Evolutionary conservation across 2,113 vertebrate species (phyloP).

Genomic region (Cynoglossus semilaevis): DNA sequence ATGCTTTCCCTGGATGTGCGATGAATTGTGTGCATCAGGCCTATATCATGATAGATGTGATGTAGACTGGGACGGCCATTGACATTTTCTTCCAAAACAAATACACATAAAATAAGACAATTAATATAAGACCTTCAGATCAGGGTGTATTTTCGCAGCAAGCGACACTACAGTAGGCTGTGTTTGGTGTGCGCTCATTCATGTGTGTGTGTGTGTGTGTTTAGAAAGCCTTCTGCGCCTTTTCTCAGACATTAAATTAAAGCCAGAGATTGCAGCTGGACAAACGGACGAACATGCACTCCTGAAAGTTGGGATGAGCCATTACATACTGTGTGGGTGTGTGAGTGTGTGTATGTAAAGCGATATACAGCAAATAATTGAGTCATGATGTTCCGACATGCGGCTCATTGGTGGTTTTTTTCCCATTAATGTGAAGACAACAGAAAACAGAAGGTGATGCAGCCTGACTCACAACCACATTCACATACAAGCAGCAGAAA

Average conservation of each 20-base stretch:
- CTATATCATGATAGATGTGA: background rate
- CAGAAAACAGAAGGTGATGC: constrained; percentile 6
- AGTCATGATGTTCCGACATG: constrained; percentile 23
- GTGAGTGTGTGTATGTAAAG: background rate
- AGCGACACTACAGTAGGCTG: too few species aligned
- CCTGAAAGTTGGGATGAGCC: background rate
- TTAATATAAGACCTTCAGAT: too few species aligned
- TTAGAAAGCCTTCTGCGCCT: constrained; percentile 14
- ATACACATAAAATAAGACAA: too few species aligned
- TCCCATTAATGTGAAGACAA: background rate
- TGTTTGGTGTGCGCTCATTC: background rate
- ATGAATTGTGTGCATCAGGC: background rate
- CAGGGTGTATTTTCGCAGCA: too few species aligned
- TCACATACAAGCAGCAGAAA: background rate
- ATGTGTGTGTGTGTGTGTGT: constrained; percentile 6
- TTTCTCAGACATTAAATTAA: constrained; percentile 41
- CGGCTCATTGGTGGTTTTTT: background rate
- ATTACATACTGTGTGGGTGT: background rate
- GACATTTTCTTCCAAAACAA: too few species aligned
- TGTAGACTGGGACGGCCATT: background rate
- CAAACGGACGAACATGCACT: constrained; percentile 22
- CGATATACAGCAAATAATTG: background rate
- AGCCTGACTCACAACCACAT: background rate
- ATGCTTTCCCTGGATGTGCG: too few species aligned
- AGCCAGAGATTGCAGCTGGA: constrained; percentile 49